Conservation (phyloP, 2,797 vertebrate species). For the Pelochelys cantorii region DNA sequence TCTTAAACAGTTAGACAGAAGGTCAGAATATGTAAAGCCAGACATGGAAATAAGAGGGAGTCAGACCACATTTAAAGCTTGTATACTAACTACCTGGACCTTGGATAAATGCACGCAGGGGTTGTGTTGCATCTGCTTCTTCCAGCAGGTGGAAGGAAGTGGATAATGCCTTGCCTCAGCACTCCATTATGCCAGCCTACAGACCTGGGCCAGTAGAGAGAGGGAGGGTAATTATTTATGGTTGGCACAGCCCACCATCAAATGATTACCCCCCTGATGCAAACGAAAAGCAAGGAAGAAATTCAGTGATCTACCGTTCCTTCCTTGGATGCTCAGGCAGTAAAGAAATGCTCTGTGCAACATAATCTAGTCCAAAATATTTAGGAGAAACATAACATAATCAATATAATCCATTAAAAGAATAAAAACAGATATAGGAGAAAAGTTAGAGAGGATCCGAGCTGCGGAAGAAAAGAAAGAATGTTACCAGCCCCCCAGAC, state of each 20-base stretch:
- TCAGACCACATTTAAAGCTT: not conserved
- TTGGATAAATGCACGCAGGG: not conserved
- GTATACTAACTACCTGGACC: not conserved
- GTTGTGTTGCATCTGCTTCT: not conserved
- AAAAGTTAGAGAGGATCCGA: not conserved
- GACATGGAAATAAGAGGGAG: not conserved
- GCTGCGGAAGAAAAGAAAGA: not conserved
- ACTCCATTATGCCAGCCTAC: not conserved
- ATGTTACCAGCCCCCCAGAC: not conserved
- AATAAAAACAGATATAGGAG: slow-evolving; percentile 4
- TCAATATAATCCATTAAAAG: not conserved
- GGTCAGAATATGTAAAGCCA: not conserved
- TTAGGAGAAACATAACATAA: not conserved
- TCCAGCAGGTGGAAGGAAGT: not conserved
- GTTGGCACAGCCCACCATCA: not conserved
- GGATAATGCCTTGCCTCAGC: not conserved
- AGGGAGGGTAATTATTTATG: not conserved
- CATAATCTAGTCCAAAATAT: not conserved
- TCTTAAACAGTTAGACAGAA: not conserved
- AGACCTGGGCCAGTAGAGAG: not conserved
- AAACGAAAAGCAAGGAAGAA: not conserved
- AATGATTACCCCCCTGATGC: not conserved
- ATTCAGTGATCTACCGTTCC: not conserved
- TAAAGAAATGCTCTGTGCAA: not conserved
- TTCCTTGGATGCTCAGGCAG: not conserved